Evolutionary conservation across 1,140 invertebrate genomes (phyloP).

Genomic region (Drosophila nikananu): DNA sequence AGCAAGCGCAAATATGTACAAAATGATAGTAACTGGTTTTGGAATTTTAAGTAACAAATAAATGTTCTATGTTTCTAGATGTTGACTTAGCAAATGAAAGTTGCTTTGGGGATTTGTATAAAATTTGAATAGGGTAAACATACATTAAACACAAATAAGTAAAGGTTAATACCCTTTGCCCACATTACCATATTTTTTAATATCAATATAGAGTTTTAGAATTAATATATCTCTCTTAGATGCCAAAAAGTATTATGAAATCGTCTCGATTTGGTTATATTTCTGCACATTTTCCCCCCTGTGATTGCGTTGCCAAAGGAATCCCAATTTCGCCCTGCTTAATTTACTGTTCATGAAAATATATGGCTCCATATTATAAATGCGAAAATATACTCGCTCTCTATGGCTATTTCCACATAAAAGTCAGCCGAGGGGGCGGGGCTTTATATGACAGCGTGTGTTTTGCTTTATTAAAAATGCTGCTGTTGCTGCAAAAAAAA

Average conservation of each 20-base stretch:
- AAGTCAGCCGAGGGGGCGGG: conserved; percentile 26
- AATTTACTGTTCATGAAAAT: conserved; percentile 81
- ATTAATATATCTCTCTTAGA: not conserved
- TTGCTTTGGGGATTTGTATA: not conserved
- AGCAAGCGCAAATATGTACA: not conserved
- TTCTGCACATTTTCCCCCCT: conserved; percentile 1
- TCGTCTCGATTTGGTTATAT: conserved; percentile 1
- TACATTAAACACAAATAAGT: not conserved
- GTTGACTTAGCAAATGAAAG: not conserved
- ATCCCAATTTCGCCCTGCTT: conserved; percentile 32
- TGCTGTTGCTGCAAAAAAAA: conserved; percentile 76
- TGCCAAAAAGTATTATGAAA: not conserved
- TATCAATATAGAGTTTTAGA: not conserved
- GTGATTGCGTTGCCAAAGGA: conserved; percentile 23
- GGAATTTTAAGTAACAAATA: not conserved
- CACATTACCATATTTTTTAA: not conserved
- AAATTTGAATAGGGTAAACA: no score
- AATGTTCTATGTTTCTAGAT: rapidly evolving
- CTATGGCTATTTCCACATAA: conserved; percentile 38
- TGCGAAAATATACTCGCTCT: conserved; percentile 72
- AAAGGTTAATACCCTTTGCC: no score
- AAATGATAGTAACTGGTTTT: not conserved
- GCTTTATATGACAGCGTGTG: conserved; percentile 59
- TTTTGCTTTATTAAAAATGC: conserved; percentile 78
- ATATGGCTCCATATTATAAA: conserved; percentile 74